Conservation (phyloP, 2,888 invertebrate genomes). For the Diachrysia chrysitis region DNA sequence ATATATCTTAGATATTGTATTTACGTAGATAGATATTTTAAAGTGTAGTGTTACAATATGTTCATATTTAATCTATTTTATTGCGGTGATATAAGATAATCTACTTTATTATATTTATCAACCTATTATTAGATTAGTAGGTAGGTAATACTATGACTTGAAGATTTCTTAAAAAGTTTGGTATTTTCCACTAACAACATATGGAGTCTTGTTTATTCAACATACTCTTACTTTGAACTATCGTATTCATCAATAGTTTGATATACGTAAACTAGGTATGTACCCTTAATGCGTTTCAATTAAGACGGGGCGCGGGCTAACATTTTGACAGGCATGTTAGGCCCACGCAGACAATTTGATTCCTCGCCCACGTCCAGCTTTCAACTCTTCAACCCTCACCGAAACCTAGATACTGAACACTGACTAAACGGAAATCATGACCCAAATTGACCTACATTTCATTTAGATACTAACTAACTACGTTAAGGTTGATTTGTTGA, state of each 20-base stretch:
- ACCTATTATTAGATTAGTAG: too few relatives aligned
- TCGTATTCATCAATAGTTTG: not conserved
- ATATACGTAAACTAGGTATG: not conserved
- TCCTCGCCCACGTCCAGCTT: slow-evolving; percentile 32
- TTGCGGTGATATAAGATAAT: too few relatives aligned
- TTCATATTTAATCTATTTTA: too few relatives aligned
- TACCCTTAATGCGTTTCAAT: slow-evolving; percentile 14
- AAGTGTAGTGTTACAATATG: too few relatives aligned
- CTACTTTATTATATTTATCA: too few relatives aligned
- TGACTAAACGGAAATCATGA: slow-evolving; percentile 14
- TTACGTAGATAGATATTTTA: too few relatives aligned
- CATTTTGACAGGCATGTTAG: slow-evolving; percentile 34
- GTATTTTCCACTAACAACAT: too few relatives aligned
- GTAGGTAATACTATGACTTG: too few relatives aligned
- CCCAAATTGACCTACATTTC: slow-evolving; percentile 18
- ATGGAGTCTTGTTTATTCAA: too few relatives aligned
- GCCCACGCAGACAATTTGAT: slow-evolving; percentile 35
- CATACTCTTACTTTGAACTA: too few relatives aligned
- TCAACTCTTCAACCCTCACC: slow-evolving; percentile 39
- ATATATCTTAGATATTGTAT: too few relatives aligned
- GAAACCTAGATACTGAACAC: slow-evolving; percentile 10
- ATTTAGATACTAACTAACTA: slow-evolving; percentile 26
- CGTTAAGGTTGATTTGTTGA: not conserved
- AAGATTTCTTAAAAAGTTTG: too few relatives aligned
- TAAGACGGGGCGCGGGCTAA: slow-evolving; percentile 8